phyloP scores from a whole-genome alignment of 2,888 invertebrate genomes.

The Eledone cirrhosa region DNA sequence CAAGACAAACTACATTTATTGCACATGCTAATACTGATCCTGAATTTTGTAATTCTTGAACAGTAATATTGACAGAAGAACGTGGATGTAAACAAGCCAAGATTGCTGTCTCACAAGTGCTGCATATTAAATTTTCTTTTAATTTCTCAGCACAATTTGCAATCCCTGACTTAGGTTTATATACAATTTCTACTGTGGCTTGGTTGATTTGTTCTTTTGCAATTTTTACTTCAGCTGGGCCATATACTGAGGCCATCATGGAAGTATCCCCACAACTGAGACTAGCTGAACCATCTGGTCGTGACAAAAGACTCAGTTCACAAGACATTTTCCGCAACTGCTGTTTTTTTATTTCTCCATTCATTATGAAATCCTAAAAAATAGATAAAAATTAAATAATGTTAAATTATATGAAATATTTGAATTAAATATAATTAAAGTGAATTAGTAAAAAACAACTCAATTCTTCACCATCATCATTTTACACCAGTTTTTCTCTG shows the following conservation, averaged over 20 bases:
- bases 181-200: slow-evolving; percentile 82
- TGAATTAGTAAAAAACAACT: no score
- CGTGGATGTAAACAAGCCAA: slow-evolving; percentile 80
- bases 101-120: slow-evolving; percentile 80
- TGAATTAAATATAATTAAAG: no score
- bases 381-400: not conserved
- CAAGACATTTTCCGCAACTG: slow-evolving; percentile 45
- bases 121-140: slow-evolving; percentile 79
- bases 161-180: slow-evolving; percentile 79
- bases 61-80: slow-evolving; percentile 78
- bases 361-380: slow-evolving; percentile 11
- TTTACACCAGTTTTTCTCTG: no score
- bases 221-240: slow-evolving; percentile 80
- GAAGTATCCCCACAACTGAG: slow-evolving; percentile 75
- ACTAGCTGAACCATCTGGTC: slow-evolving; percentile 59
- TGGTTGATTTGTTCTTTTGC: slow-evolving; percentile 81
- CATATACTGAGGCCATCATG: slow-evolving; percentile 81
- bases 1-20: slow-evolving; percentile 84
- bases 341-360: not conserved
- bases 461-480: no score
- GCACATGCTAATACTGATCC: slow-evolving; percentile 76
- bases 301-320: slow-evolving; percentile 52
- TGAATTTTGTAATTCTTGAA: slow-evolving; percentile 86
- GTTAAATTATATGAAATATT: no score
- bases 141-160: slow-evolving; percentile 78